Evolutionary conservation across 2,888 invertebrate species (phyloP).

Genomic region (Drosophila anomelani): DNA sequence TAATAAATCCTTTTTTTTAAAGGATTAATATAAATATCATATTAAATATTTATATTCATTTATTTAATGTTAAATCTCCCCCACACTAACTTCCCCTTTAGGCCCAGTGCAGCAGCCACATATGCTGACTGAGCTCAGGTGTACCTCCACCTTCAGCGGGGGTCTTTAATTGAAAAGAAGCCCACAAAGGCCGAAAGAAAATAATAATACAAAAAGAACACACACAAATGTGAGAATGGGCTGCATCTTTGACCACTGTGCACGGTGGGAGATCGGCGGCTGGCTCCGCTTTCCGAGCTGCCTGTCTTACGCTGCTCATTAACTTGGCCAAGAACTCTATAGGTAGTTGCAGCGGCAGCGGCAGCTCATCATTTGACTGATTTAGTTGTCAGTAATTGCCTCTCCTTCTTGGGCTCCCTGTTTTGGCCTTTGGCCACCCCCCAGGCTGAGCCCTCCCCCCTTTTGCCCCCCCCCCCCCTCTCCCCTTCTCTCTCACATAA

Average conservation of each 20-base stretch:
- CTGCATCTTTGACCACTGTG: slow-evolving; percentile 58
- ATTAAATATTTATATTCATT: neutral
- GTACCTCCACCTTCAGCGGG: slow-evolving; percentile 48
- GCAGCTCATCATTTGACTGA: slow-evolving; percentile 66
- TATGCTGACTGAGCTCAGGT: slow-evolving; percentile 24
- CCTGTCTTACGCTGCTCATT: slow-evolving; percentile 72
- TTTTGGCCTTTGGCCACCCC: slow-evolving; percentile 9
- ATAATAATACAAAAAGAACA: neutral
- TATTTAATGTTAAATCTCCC: neutral
- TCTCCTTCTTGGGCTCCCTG: neutral
- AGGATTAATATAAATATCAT: too few species aligned
- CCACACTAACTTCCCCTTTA: neutral
- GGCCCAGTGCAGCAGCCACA: slow-evolving; percentile 8
- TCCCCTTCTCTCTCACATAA: slow-evolving; percentile 51
- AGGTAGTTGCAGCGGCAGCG: slow-evolving; percentile 27
- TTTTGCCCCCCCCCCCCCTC: neutral
- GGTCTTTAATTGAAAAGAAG: slow-evolving; percentile 71
- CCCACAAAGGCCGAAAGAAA: slow-evolving; percentile 4
- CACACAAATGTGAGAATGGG: neutral
- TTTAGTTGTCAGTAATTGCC: slow-evolving; percentile 71
- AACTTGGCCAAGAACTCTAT: slow-evolving; percentile 78
- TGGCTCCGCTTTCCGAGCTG: slow-evolving; percentile 44
- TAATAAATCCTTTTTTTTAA: too few species aligned
- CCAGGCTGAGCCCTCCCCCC: neutral
- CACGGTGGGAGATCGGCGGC: slow-evolving; percentile 68